Percentiles rank a stretch among this genome's conserved stretches.
phyloP scores from a whole-genome alignment of 2,888 invertebrate genomes.

The Cordylochernes scorpioides region DNA sequence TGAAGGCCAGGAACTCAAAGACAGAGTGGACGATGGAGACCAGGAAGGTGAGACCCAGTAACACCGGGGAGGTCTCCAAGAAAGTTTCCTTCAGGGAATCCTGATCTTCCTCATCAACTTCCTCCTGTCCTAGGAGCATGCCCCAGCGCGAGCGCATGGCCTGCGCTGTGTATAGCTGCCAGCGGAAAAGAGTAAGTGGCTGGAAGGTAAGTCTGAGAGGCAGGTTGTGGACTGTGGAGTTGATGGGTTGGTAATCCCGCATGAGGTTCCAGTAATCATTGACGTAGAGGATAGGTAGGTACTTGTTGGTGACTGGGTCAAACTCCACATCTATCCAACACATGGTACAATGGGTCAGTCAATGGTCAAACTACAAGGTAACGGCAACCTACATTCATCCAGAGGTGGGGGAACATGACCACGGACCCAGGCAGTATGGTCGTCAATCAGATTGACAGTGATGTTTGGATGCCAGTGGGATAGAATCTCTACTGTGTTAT shows the following conservation, averaged over 20 bases:
- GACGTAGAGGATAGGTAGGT: conserved; percentile 73
- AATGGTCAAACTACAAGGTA: no score
- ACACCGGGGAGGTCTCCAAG: conserved; percentile 82
- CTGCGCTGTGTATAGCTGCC: conserved; percentile 94
- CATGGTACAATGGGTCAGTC: no score
- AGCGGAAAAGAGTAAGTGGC: conserved; percentile 81
- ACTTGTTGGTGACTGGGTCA: conserved; percentile 50
- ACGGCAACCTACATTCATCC: conserved; percentile 40
- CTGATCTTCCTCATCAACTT: conserved; percentile 32
- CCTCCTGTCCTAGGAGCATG: conserved; percentile 35
- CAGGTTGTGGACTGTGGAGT: conserved; percentile 39
- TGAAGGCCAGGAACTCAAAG: conserved; percentile 93
- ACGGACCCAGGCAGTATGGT: conserved; percentile 78
- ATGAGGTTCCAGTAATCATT: conserved; percentile 99
- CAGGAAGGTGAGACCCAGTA: conserved; percentile 63
- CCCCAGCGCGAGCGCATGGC: conserved; percentile 63
- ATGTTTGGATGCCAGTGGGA: conserved; percentile 99
- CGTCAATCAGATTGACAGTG: conserved; percentile 76
- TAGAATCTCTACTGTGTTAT: conserved; percentile 51
- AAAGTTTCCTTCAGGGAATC: conserved; percentile 54
- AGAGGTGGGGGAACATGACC: conserved; percentile 73
- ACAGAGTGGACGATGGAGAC: conserved; percentile 86
- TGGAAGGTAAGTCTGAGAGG: conserved; percentile 34
- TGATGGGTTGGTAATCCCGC: conserved; percentile 71
- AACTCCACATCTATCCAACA: conserved; percentile 42